A percentile compares a stretch with the other conserved stretches of the same genome.
Conservation (phyloP, 2,888 invertebrate genomes). For the Trichopoda pennipes region DNA sequence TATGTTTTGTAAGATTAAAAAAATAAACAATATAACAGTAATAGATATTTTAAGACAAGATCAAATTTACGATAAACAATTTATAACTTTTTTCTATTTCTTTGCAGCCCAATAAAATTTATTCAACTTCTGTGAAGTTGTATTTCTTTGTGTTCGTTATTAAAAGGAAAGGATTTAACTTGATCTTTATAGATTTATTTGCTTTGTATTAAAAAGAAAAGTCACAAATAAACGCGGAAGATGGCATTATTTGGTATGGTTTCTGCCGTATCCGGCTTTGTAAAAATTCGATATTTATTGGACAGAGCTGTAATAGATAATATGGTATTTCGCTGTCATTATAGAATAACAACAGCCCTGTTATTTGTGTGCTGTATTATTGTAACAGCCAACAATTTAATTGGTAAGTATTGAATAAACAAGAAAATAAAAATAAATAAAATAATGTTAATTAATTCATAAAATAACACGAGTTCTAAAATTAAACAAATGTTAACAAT, state of each 20-base stretch:
- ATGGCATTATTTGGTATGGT: conserved; percentile 93
- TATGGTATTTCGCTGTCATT: conserved; percentile 93
- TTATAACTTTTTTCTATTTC: conserved; percentile 24
- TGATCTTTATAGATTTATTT: conserved; percentile 38
- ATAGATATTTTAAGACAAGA: conserved; percentile 9
- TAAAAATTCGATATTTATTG: conserved; percentile 93
- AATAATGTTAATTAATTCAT: conserved; percentile 56
- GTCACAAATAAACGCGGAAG: conserved; percentile 64
- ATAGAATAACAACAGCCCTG: conserved; percentile 92
- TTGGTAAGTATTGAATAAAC: conserved; percentile 85
- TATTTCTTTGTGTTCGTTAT: neutral
- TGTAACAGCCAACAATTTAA: conserved; percentile 93
- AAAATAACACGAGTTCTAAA: conserved; percentile 54
- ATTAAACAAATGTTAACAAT: conserved; percentile 48
- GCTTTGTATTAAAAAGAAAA: neutral
- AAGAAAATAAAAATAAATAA: neutral
- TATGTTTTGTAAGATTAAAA: conserved; percentile 14
- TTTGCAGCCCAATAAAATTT: conserved; percentile 50
- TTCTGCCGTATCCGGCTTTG: conserved; percentile 93
- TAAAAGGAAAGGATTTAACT: conserved; percentile 21
- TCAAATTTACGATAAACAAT: neutral
- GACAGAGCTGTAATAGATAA: conserved; percentile 95
- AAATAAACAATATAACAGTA: conserved; percentile 9
- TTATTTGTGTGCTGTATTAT: conserved; percentile 93
- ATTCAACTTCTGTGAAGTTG: conserved; percentile 52